Base-by-base conservation (phyloP, 2,797 vertebrate species). In the Dendrocincla fuliginosa region DNA sequence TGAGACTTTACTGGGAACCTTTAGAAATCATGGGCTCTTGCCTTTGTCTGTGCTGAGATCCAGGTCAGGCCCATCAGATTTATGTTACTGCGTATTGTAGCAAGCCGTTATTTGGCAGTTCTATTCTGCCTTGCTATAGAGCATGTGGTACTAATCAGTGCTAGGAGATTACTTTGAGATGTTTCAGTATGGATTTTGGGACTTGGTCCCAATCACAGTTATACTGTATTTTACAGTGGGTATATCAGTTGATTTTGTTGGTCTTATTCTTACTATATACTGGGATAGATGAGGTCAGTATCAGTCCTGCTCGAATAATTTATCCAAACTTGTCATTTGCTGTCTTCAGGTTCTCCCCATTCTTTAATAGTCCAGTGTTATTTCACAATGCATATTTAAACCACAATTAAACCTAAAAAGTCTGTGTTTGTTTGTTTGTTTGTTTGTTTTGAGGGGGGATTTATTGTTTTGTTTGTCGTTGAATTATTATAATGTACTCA, bases 151-250 rank as follows among this genome's bases (percentile, higher is more conserved):
- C 77, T 94, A 95, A 96, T 97, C 96, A 96, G 83, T 32, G 60
- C 85, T 95, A 76, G 85, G 84, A 94, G 87, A 96, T 97, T 96
- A 96, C 74, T 96, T 82, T 96, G 94, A 90, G 93, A 93, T 93
- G 60, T 89, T 96, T 82, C 87, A 37, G 67, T 95, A 73, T 83
- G 71, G 75, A 90, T 90, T 90, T 82, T 76, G 83, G 74, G 90
- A 92, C 87, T 70, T 86, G 87, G 92, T 95, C 94, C 76, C 80
- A 83, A 89, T 90, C 76, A 59, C 65, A 61, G 41, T 90, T 93
- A 84, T 95, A 95, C 50, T 95, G 93, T 96, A 91, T 98, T 97
- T 98, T 98, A 91, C 70, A 94, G 68, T 61, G 80, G 69, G 64
- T 86, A 84, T 88, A 84, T 71, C 60, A 35, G 88, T 65, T 93